phyloP scores from a whole-genome alignment of 2,797 vertebrate genomes.

The Fistularia tabacaria region DNA sequence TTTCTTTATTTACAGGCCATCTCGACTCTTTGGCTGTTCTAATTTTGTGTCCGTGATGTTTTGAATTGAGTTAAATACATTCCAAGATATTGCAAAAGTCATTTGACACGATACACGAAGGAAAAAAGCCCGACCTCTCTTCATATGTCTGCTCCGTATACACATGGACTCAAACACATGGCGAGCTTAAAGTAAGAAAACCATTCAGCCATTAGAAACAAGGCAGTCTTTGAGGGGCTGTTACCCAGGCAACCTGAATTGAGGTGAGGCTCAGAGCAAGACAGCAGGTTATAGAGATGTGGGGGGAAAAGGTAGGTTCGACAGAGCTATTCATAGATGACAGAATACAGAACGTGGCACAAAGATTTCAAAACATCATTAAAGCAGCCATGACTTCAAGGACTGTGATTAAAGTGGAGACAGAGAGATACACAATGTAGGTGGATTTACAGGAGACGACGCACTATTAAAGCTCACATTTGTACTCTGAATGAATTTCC shows the following conservation, averaged over 20 bases:
- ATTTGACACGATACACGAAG: not conserved
- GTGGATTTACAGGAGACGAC: not conserved
- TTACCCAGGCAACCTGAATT: constrained; percentile 78
- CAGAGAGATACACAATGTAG: not conserved
- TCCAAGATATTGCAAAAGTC: not conserved
- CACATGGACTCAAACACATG: constrained; percentile 34
- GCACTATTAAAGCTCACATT: not conserved
- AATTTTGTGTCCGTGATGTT: no score
- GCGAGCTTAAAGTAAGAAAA: constrained; percentile 49
- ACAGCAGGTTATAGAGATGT: constrained; percentile 52
- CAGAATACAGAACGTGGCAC: constrained; percentile 12
- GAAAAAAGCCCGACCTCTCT: not conserved
- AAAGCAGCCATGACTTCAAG: constrained; percentile 10
- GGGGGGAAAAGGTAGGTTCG: constrained; percentile 30
- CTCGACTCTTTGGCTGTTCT: not conserved
- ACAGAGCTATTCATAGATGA: constrained; percentile 28
- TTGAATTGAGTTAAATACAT: not conserved
- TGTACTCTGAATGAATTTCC: not conserved
- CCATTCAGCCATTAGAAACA: constrained; percentile 72
- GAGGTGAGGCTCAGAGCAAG: constrained; percentile 72
- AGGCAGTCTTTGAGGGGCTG: constrained; percentile 72
- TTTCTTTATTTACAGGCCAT: constrained; percentile 8
- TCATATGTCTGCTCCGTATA: constrained; percentile 8
- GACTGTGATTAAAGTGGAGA: constrained; percentile 5
- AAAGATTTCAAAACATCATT: constrained; percentile 13